phyloP scores from a whole-genome alignment of 2,888 invertebrate genomes.

The Ommatoiulus sabulosus region DNA sequence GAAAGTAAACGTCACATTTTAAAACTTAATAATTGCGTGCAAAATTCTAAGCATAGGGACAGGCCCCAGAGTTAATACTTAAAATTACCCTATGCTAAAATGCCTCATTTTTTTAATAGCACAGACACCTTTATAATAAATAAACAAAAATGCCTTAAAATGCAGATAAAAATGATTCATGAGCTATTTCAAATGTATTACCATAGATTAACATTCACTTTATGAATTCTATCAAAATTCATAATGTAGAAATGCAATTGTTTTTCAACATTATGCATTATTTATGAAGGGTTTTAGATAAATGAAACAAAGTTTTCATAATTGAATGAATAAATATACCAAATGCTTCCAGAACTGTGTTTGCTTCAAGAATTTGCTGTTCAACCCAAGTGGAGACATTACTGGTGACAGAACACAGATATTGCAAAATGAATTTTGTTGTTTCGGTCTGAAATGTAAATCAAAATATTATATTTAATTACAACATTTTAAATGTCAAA shows the following conservation, averaged over 20 bases:
- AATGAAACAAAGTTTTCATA: not conserved
- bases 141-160: too few relatives aligned
- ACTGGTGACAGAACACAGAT: constrained; percentile 87
- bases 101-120: too few relatives aligned
- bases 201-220: too few relatives aligned
- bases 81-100: too few relatives aligned
- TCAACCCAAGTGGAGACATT: constrained; percentile 92
- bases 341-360: constrained; percentile 92
- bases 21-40: too few relatives aligned
- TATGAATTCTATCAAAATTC: too few relatives aligned
- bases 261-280: too few relatives aligned
- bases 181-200: too few relatives aligned
- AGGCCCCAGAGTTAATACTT: not conserved
- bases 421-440: constrained; percentile 90
- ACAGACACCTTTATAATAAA: too few relatives aligned
- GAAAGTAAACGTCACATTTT: too few relatives aligned
- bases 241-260: too few relatives aligned
- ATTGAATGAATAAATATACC: constrained; percentile 72
- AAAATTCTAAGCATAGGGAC: not conserved
- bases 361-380: constrained; percentile 93
- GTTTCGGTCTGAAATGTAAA: constrained; percentile 76
- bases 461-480: not conserved
- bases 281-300: not conserved
- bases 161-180: too few relatives aligned
- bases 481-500: not conserved